Evolutionary conservation across 1,140 invertebrate genomes (phyloP).

Genomic region (Drosophila sp.): DNA sequence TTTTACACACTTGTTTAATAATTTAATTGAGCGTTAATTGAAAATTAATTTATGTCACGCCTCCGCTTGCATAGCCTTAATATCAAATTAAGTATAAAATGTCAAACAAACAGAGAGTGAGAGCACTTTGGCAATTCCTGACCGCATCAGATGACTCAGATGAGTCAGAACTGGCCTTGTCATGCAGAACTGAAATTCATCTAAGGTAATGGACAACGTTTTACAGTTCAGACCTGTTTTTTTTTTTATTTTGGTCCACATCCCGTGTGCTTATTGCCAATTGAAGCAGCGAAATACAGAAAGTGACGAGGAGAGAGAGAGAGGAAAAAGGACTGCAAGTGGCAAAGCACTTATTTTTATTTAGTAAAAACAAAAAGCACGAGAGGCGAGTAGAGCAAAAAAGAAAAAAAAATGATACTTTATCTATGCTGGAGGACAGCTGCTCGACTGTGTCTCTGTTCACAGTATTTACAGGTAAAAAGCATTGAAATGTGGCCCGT

Average conservation of each 20-base stretch:
- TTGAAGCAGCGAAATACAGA: conserved; percentile 32
- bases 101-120: conserved; percentile 1
- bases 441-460: conserved; percentile 44
- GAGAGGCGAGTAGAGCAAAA: background rate
- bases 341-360: conserved; percentile 65
- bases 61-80: background rate
- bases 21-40: conserved; percentile 7
- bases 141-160: background rate
- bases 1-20: conserved; percentile 14
- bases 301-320: conserved; percentile 9
- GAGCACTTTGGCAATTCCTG: background rate
- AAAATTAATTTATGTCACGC: conserved; percentile 7
- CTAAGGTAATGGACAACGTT: conserved; percentile 46
- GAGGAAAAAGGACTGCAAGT: conserved; percentile 15
- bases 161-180: background rate
- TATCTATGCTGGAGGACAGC: conserved; percentile 52
- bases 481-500: conserved; percentile 74
- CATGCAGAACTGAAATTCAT: conserved; percentile 46
- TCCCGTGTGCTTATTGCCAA: conserved; percentile 66
- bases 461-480: conserved; percentile 72
- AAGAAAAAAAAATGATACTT: conserved; percentile 58
- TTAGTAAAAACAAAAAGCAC: conserved; percentile 39
- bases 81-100: conserved; percentile 12
- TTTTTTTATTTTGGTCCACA: conserved; percentile 25
- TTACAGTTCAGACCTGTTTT: conserved; percentile 47